phyloP scores from a whole-genome alignment of 2,113 vertebrate genomes.

The Illadopsis cleaveri region DNA sequence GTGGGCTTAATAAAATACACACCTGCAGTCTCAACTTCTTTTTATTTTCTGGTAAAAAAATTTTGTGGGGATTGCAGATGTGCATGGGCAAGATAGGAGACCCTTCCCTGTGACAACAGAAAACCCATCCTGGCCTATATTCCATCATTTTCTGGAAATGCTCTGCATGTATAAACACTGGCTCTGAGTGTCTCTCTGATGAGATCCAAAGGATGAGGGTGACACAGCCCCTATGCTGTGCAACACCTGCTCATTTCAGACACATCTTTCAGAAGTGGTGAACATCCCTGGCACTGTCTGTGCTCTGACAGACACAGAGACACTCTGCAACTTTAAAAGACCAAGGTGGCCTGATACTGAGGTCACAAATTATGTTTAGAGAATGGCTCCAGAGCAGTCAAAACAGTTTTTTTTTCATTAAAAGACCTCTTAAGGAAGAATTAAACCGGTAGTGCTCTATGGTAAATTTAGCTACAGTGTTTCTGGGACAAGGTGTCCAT shows the following conservation, averaged over 20 bases:
- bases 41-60: not conserved
- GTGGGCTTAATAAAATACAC: not conserved
- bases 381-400: not conserved
- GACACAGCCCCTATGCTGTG: not conserved
- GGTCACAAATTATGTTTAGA: not conserved
- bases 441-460: not conserved
- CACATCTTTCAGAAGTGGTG: not conserved
- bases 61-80: not conserved
- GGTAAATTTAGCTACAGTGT: not conserved
- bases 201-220: not conserved
- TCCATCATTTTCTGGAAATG: not conserved
- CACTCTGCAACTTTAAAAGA: not conserved
- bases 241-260: not conserved
- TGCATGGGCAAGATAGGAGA: not conserved
- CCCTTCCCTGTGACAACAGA: not conserved
- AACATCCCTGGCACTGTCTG: accelerated
- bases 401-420: not conserved
- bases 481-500: constrained; percentile 5
- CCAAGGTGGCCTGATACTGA: not conserved
- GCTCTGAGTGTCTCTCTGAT: not conserved
- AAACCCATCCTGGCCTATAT: not conserved
- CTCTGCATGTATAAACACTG: not conserved
- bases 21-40: not conserved
- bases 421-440: not conserved
- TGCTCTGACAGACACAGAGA: not conserved